Percentiles rank a stretch among this genome's conserved stretches.
phyloP scores from a whole-genome alignment of 2,888 invertebrate genomes.

The Caenorhabditis sinica region DNA sequence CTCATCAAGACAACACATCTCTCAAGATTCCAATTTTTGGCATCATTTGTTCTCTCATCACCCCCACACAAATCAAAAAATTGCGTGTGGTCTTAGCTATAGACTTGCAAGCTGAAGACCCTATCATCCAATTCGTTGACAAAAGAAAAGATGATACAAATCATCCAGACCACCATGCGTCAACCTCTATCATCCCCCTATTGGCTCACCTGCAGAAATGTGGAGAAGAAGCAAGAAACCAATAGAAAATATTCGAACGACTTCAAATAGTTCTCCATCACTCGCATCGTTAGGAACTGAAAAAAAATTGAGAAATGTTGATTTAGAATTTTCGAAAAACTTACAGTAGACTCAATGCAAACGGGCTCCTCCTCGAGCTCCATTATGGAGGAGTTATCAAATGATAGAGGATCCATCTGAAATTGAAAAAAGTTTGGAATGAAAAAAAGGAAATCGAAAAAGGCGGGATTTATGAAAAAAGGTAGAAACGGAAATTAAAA shows the following conservation, averaged over 20 bases:
- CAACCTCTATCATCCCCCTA: background rate
- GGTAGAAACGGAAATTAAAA: slow-evolving; percentile 8
- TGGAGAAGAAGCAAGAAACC: slow-evolving; percentile 62
- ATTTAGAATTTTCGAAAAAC: background rate
- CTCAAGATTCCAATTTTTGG: background rate
- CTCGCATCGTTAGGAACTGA: slow-evolving; percentile 55
- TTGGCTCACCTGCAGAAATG: slow-evolving; percentile 63
- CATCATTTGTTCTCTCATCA: background rate
- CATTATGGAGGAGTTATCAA: slow-evolving; percentile 23
- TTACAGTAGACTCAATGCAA: slow-evolving; percentile 52
- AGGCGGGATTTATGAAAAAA: background rate
- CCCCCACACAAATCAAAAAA: background rate
- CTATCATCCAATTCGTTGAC: background rate
- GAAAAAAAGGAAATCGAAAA: slow-evolving; percentile 4
- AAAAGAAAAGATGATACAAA: background rate
- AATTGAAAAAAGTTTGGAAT: slow-evolving; percentile 4
- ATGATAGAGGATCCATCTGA: slow-evolving; percentile 33
- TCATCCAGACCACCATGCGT: slow-evolving; percentile 4
- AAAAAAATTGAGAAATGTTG: background rate
- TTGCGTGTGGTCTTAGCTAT: background rate
- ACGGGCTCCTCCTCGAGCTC: slow-evolving; percentile 43
- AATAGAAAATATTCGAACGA: slow-evolving; percentile 61
- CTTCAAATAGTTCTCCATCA: slow-evolving; percentile 56
- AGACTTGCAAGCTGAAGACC: slow-evolving; percentile 7
- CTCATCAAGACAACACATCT: too few species aligned